A percentile compares a stretch with the other conserved stretches of the same genome.
These are phyloP conservation scores for Herpailurus yagouaroundi DNA, from an alignment of 2,113 vertebrate genomes.

Conservation along the genomic window DNA sequence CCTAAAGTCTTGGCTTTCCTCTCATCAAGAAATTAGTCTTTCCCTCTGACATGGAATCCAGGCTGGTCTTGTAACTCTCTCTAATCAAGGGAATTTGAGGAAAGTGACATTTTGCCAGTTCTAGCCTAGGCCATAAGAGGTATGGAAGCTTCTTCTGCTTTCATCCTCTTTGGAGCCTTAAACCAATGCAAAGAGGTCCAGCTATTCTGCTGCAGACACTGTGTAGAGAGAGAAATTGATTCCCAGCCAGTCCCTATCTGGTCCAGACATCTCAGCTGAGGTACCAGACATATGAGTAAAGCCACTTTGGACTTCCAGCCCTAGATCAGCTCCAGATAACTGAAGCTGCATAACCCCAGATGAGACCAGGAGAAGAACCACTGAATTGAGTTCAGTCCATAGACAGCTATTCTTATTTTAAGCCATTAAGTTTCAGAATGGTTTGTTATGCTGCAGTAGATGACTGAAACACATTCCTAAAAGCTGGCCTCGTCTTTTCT, in stretches of 20 bases:
- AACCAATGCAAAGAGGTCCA: background rate
- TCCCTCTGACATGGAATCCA: background rate
- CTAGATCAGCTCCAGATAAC: background rate
- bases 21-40: background rate
- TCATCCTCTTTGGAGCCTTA: background rate
- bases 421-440: background rate
- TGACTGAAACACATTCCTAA: background rate
- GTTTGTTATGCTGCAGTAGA: background rate
- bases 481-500: background rate
- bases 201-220: background rate
- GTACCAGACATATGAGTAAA: background rate
- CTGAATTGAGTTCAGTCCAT: background rate
- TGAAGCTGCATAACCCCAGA: background rate
- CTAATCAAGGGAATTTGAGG: background rate
- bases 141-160: background rate
- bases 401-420: background rate
- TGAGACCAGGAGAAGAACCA: background rate
- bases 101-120: background rate
- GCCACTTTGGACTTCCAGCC: background rate
- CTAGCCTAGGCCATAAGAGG: background rate
- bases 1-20: background rate
- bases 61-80: background rate
- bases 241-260: background rate
- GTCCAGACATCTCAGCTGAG: background rate
- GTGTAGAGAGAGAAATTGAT: background rate